These are phyloP conservation scores for Nematostella vectensis DNA, from an alignment of 92 coral and sea anemone genomes.

Conservation along the genomic window DNA sequence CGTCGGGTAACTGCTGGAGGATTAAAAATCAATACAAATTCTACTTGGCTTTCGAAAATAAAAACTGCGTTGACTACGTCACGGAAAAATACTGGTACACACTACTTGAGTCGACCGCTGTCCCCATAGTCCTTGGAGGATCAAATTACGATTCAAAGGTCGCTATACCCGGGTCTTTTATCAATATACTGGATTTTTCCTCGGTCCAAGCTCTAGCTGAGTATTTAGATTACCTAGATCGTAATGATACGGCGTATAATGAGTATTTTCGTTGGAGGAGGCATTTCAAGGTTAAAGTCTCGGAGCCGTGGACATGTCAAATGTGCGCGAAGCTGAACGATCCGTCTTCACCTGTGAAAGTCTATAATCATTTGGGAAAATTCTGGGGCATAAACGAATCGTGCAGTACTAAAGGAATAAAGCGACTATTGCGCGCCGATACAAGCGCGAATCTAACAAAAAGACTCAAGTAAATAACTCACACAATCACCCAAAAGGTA, in stretches of 20 bases:
- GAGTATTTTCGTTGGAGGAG: constrained; percentile 76
- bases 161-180: constrained; percentile 86
- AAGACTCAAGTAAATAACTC: too few relatives aligned
- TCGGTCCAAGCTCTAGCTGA: constrained; percentile 53
- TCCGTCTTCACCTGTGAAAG: constrained; percentile 11
- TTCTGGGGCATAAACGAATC: constrained; percentile 11
- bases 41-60: constrained; percentile 75
- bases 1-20: constrained; percentile 18
- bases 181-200: constrained; percentile 63
- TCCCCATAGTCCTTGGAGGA: constrained; percentile 85
- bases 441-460: too few relatives aligned
- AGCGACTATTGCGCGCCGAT: background rate
- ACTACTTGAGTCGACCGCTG: constrained; percentile 38
- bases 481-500: too few relatives aligned
- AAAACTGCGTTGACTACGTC: constrained; percentile 61
- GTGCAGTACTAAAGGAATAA: background rate
- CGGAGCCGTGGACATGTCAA: constrained; percentile 77
- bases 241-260: constrained; percentile 73
- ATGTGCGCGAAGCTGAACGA: constrained; percentile 65
- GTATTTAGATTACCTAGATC: constrained; percentile 40
- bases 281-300: constrained; percentile 30
- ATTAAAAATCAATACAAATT: constrained; percentile 60
- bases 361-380: constrained; percentile 3
- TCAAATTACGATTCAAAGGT: constrained; percentile 43
- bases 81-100: constrained; percentile 88